These are phyloP conservation scores for Tetheella fluctuosa DNA, from an alignment of 2,888 invertebrate species.

Conservation along the genomic window DNA sequence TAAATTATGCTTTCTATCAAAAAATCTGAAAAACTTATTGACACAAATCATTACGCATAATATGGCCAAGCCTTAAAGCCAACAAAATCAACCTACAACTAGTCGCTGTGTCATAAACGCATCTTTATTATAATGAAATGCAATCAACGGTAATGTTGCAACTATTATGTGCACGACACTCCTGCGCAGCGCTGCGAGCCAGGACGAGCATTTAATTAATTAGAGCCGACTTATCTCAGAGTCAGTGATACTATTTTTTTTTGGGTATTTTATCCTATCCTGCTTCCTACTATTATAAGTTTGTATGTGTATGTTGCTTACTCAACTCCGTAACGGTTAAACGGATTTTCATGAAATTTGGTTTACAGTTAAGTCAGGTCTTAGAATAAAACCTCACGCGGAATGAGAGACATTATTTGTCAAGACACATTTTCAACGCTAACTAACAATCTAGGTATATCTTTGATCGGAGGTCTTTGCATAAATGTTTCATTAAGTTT, in stretches of 20 bases:
- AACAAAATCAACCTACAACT: conserved; percentile 21
- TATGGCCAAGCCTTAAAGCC: not conserved
- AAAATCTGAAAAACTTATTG: no score
- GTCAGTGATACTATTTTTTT: no score
- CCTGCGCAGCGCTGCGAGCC: conserved; percentile 16
- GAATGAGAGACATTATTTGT: not conserved
- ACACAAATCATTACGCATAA: not conserved
- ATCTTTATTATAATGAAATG: conserved; percentile 48
- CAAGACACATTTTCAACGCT: not conserved
- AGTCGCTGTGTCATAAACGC: conserved; percentile 35
- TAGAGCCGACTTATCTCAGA: no score
- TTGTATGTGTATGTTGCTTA: no score
- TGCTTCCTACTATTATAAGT: no score
- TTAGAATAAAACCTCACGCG: not conserved
- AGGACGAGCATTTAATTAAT: conserved; percentile 15
- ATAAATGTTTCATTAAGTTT: not conserved
- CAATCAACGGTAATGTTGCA: conserved; percentile 43
- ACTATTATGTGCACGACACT: conserved; percentile 12
- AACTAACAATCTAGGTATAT: not conserved
- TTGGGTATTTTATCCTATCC: no score
- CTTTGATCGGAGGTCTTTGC: not conserved
- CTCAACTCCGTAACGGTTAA: no score
- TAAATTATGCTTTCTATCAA: no score
- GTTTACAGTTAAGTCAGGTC: no score
- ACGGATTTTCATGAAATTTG: no score